A percentile compares a stretch with the other conserved stretches of the same genome.
Conservation (phyloP, 2,797 vertebrate genomes). For the Sebastes taczanowskii region DNA sequence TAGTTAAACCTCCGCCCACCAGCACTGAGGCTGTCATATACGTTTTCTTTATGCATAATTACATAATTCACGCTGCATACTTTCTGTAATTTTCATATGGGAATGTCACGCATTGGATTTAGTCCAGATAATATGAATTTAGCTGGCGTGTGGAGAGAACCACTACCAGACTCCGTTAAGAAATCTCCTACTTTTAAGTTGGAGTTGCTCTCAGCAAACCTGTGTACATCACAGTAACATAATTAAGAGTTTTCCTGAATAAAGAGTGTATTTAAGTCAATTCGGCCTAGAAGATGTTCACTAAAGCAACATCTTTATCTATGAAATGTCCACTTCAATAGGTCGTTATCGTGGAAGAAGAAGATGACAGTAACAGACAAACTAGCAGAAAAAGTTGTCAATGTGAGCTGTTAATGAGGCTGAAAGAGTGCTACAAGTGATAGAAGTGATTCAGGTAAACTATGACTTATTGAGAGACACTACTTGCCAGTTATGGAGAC, state of each 20-base stretch:
- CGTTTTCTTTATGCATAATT: background rate
- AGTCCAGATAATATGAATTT: too few species aligned
- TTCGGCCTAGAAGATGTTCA: background rate
- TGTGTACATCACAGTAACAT: fast-evolving
- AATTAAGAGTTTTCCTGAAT: fast-evolving
- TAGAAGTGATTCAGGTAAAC: background rate
- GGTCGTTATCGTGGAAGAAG: background rate
- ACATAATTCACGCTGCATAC: background rate
- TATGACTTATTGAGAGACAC: background rate
- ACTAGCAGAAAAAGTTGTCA: background rate
- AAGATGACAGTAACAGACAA: constrained; percentile 13
- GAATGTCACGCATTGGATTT: background rate
- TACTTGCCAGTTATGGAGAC: background rate
- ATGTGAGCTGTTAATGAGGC: background rate
- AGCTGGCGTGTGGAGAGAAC: too few species aligned
- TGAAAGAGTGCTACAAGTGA: fast-evolving
- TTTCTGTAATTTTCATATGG: background rate
- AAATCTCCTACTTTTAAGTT: constrained; percentile 10
- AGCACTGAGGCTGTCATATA: fast-evolving
- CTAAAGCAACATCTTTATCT: fast-evolving
- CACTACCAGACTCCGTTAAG: background rate
- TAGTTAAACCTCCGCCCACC: constrained; percentile 4
- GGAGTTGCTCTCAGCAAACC: fast-evolving
- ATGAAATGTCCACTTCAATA: background rate
- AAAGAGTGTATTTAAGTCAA: fast-evolving